Evolutionary conservation across 2,113 vertebrate species (phyloP).

Genomic region (Sphaerodactylus townsendi): DNA sequence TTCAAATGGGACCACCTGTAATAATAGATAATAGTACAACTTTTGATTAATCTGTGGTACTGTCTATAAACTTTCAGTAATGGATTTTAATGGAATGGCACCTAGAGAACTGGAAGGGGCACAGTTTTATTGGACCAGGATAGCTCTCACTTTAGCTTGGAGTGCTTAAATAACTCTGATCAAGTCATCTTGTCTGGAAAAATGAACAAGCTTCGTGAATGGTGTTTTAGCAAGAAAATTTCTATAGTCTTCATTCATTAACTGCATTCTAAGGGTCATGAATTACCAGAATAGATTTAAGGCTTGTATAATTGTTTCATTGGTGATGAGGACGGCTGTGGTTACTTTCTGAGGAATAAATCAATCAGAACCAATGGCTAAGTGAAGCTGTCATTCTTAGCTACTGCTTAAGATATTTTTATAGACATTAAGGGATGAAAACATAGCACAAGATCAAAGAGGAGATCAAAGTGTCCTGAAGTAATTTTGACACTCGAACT

Average conservation of each 20-base stretch:
- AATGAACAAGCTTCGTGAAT: neutral
- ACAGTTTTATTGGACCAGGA: neutral
- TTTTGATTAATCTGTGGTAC: neutral
- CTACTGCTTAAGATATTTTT: neutral
- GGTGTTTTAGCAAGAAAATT: neutral
- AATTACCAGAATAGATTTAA: neutral
- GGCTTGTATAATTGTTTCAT: neutral
- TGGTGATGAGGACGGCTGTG: neutral
- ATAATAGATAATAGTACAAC: neutral
- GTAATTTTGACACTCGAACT: neutral
- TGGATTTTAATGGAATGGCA: neutral
- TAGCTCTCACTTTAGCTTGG: neutral
- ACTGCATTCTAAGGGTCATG: neutral
- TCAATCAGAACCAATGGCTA: neutral
- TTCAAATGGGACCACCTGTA: neutral
- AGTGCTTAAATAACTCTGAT: neutral
- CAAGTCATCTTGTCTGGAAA: neutral
- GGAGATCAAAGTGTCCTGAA: neutral
- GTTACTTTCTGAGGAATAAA: neutral
- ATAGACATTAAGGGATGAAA: neutral
- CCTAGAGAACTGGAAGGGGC: neutral
- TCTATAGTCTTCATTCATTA: neutral
- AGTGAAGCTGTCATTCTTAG: neutral
- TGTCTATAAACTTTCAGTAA: neutral
- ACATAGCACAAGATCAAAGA: slow-evolving; percentile 6